Conservation (phyloP, 2,797 vertebrate genomes). For the Protosalanx chinensis region DNA sequence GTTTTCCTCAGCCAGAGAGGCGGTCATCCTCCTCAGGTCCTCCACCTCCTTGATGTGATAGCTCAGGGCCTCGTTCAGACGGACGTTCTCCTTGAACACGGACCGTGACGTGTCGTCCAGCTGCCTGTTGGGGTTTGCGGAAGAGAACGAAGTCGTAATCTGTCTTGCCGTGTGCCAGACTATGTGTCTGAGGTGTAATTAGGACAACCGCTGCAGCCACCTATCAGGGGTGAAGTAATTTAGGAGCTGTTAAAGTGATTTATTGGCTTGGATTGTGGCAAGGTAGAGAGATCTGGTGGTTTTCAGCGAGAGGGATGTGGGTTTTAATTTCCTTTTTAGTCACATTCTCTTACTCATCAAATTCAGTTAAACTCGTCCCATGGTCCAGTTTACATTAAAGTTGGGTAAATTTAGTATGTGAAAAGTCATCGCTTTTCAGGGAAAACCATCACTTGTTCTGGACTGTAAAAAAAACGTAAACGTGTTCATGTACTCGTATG, state of each 20-base stretch:
- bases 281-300: slow-evolving; percentile 6
- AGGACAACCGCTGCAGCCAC: neutral
- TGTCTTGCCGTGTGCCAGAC: neutral
- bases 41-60: slow-evolving; percentile 77
- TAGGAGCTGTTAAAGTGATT: slow-evolving; percentile 1
- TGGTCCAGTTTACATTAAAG: slow-evolving; percentile 13
- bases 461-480: slow-evolving; percentile 53
- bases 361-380: slow-evolving; percentile 25
- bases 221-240: slow-evolving; percentile 4
- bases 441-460: slow-evolving; percentile 52
- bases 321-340: neutral
- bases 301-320: neutral
- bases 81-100: slow-evolving; percentile 82
- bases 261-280: neutral
- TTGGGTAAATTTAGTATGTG: too few species aligned
- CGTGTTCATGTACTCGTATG: slow-evolving; percentile 30
- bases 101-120: slow-evolving; percentile 74
- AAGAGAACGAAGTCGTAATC: slow-evolving; percentile 20
- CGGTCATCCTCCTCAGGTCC: slow-evolving; percentile 66
- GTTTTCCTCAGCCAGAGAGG: slow-evolving; percentile 70
- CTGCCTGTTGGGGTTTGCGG: slow-evolving; percentile 70
- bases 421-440: too few species aligned
- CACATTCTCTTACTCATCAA: slow-evolving; percentile 39
- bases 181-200: slow-evolving; percentile 4
- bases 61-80: slow-evolving; percentile 76